Base-by-base conservation (phyloP, 2,113 vertebrate species). In the Callopanchax toddi region DNA sequence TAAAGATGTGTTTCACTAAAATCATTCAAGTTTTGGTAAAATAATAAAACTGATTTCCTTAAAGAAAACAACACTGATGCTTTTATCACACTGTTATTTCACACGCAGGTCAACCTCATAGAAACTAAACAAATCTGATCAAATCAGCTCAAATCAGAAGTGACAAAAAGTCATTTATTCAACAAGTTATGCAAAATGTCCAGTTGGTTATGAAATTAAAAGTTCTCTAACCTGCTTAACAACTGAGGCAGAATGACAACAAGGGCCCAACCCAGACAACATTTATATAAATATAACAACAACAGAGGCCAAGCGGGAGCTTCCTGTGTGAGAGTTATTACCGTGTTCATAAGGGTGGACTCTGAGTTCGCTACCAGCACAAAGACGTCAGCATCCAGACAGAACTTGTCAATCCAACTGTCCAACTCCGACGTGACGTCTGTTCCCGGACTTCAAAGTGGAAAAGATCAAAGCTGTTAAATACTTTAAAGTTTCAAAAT, bases 321-420 rank as follows among this genome's bases (percentile, higher is more conserved):
- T 29, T 40, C 3, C 11, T 12, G 44, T 36, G 25, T 50, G 25
- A 25, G 23, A 73, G 22, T 11, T 10, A 1, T 66, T 73, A 98
- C 97, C 83, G 97, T 99, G 87, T 99, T 98, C 97, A 99, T 99
- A 17, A 99, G 93, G 13, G 97, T 99, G 10, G 97, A 99, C 81
- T 99, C 97, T 0, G 97, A 98, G 86, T 99, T 99, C 46, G 97
- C 97, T 74, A 99, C 97, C 84, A 99, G 89, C 81, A 99, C 96
- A 68, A 99, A 99, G 48, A 98, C 97, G 58, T 98, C 97, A 34
- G 97, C 97, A 63, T 99, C 97, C 54, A 98, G 89, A 77, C 97
- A 99, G 87, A 99, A 99, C 51, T 98, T 99, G 86, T 99, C 96
- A 60, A 99, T 99, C 97, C 97, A 99, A 89, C 91, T 97, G 89